Evolutionary conservation across 2,888 invertebrate species (phyloP), one percentile per base, ranked within the genome.

Genomic region (Polydesmus complanatus): DNA sequence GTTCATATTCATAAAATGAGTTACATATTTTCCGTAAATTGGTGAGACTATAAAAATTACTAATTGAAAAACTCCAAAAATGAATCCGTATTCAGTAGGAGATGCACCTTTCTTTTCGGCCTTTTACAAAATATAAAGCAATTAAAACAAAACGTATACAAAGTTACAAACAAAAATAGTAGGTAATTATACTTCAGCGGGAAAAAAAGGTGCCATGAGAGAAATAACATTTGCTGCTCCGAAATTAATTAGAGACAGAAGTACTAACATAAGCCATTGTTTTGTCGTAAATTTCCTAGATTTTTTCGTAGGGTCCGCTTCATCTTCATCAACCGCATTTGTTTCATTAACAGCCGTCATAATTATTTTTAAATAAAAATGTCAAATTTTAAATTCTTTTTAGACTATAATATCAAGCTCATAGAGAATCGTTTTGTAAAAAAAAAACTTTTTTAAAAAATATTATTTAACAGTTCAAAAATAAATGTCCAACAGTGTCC

Each of bases 11-110:
- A 51, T 3, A 49, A 11, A 51, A 11, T 25, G 61, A 74, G 78
- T 73, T 70, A 80, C 80, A 70, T 86, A 80, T 66, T 86, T 84
- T 51, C 91, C 90, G 70, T 88, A 89, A 19, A 90, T 68, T 0
- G 90, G 90, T 66, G 89, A 88, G 62, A 87, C 80, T 27, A 89
- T 70, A 73, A 89, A 89, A 58, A 89, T 88, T 25, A 86, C 82
- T 61, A 91, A 75, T 71, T 91, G 88, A 73, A 89, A 91, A 51
- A 88, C 79, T 1, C 90, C 90, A 71, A 92, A 91, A 1, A 92
- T 89, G 65, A 90, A 77, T 0, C 92, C 91, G 71, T 88, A 89
- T 69, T 89, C 86, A 11, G 87, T 83, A 0, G 88, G 84, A 19
- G 84, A 79, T 21, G 88, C 87, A 8, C 85, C 85, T 76, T 89